These are phyloP conservation scores for Thalassoma bifasciatum DNA, from an alignment of 2,113 vertebrate species.

Conservation along the genomic window DNA sequence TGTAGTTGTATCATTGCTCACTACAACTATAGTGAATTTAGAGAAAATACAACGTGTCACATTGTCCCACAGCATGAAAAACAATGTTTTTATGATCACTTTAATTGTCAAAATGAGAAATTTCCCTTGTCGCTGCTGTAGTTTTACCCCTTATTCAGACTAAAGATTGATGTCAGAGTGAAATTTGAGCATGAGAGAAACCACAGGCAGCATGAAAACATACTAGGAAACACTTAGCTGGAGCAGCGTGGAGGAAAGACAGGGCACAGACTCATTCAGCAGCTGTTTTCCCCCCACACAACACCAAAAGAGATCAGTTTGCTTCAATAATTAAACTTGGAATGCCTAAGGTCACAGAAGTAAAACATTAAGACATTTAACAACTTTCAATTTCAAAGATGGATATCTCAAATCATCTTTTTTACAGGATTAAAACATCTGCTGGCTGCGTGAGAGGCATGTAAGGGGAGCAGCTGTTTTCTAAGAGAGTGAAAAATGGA, in stretches of 20 bases:
- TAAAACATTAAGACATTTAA: not conserved
- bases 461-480: slow-evolving; percentile 1
- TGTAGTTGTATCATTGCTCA: slow-evolving; percentile 44
- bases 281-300: slow-evolving; percentile 20
- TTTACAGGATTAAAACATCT: not conserved
- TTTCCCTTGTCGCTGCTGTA: slow-evolving; percentile 48
- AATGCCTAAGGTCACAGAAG: not conserved
- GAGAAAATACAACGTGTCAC: slow-evolving; percentile 14
- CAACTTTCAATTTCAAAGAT: slow-evolving; percentile 2
- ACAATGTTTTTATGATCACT: slow-evolving; percentile 21
- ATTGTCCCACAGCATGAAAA: slow-evolving; percentile 42
- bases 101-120: slow-evolving; percentile 25
- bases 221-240: slow-evolving; percentile 15
- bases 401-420: not conserved
- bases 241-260: not conserved
- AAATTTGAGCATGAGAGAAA: slow-evolving; percentile 5
- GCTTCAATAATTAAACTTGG: not conserved
- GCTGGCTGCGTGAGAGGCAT: not conserved
- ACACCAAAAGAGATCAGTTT: slow-evolving; percentile 25
- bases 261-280: not conserved
- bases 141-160: slow-evolving; percentile 30
- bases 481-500: not conserved
- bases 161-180: slow-evolving; percentile 25
- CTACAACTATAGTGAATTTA: slow-evolving; percentile 15
- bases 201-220: not conserved